A percentile compares a stretch with the other conserved stretches of the same genome.
Evolutionary conservation across 1,140 invertebrate species (phyloP).

Genomic region (Maniola jurtina): DNA sequence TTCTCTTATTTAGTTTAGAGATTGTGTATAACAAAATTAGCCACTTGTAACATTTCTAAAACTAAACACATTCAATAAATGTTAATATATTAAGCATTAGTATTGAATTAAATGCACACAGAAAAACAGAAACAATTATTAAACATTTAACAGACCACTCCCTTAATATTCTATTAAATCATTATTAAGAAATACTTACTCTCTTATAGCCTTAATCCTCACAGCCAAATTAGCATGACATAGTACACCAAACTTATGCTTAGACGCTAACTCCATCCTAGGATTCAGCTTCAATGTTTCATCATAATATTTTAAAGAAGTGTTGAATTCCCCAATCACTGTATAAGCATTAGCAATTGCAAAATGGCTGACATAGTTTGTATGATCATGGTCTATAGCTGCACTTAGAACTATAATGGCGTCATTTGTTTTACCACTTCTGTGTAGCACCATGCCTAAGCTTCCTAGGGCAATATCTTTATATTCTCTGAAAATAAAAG

Average conservation of each 20-base stretch:
- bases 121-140: too few species aligned
- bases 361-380: conserved; percentile 86
- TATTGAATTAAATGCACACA: too few species aligned
- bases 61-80: too few species aligned
- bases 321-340: conserved; percentile 83
- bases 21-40: too few species aligned
- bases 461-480: conserved; percentile 90
- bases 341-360: conserved; percentile 89
- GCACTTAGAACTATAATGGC: conserved; percentile 88
- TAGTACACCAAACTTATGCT: conserved; percentile 83
- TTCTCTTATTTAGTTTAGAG: too few species aligned
- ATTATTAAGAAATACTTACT: conserved; percentile 24
- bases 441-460: conserved; percentile 90
- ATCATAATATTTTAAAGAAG: conserved; percentile 83
- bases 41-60: too few species aligned
- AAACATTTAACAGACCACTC: too few species aligned
- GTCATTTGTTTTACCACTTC: conserved; percentile 85
- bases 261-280: conserved; percentile 73
- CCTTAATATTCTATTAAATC: too few species aligned
- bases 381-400: conserved; percentile 88
- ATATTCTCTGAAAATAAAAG: conserved; percentile 79
- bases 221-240: conserved; percentile 85
- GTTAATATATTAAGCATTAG: too few species aligned
- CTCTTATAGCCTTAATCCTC: conserved; percentile 70
- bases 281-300: conserved; percentile 83